Evolutionary conservation across 2,113 vertebrate species (phyloP).

Genomic region (Tupaia tana): DNA sequence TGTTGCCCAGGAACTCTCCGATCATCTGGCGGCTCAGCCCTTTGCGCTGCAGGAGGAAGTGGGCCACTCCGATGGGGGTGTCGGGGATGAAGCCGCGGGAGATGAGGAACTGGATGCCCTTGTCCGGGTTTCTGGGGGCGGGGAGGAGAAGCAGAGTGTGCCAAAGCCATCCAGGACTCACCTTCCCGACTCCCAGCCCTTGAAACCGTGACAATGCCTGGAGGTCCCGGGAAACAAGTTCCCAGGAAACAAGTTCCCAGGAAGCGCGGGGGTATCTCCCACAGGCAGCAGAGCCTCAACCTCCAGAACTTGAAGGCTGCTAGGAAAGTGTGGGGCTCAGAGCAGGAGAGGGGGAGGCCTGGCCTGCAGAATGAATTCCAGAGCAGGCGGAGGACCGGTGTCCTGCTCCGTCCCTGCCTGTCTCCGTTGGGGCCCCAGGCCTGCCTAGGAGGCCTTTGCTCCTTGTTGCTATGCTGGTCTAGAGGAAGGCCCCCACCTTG

Average conservation of each 20-base stretch:
- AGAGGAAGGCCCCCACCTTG: background rate
- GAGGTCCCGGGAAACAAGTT: background rate
- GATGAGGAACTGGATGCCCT: conserved; percentile 98
- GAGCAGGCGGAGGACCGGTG: background rate
- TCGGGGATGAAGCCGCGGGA: conserved; percentile 98
- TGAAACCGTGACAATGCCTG: background rate
- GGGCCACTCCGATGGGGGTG: conserved; percentile 97
- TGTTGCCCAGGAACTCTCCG: conserved; percentile 98
- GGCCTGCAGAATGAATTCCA: background rate
- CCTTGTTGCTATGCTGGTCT: background rate
- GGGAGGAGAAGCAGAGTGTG: conserved; percentile 47
- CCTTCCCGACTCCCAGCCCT: background rate
- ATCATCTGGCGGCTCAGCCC: conserved; percentile 99
- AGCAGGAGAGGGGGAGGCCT: background rate
- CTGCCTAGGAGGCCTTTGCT: background rate
- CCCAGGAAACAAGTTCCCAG: background rate
- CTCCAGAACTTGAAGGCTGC: background rate
- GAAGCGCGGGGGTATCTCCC: background rate
- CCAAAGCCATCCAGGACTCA: fast-evolving
- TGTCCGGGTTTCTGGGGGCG: conserved; percentile 94
- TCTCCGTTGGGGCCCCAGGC: background rate
- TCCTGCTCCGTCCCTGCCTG: background rate
- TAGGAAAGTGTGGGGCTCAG: background rate
- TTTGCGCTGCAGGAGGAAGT: conserved; percentile 97
- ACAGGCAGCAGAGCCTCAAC: background rate